Evolutionary conservation across 1,140 invertebrate species (phyloP).

Genomic region (Pissodes strobi): DNA sequence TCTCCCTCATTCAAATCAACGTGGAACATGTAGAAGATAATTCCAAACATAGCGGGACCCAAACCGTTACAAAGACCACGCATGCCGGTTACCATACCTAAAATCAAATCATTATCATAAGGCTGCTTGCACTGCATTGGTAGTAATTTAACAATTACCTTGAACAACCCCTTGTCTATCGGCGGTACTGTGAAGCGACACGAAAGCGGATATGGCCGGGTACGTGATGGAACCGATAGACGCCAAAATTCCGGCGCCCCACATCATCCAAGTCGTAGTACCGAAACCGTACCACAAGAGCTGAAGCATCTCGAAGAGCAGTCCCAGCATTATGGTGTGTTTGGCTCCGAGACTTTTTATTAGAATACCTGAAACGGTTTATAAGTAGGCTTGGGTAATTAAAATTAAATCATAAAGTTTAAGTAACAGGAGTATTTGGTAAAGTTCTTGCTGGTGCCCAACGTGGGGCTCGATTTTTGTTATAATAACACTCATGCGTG

Average conservation of each 20-base stretch:
- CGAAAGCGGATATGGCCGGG: constrained; percentile 98
- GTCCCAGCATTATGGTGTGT: constrained; percentile 95
- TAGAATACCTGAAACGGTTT: constrained; percentile 47
- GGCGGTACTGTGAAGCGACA: constrained; percentile 93
- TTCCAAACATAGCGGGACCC: constrained; percentile 94
- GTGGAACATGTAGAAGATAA: constrained; percentile 98
- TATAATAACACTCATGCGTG: too few relatives aligned
- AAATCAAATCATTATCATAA: constrained; percentile 9
- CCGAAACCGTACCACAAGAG: constrained; percentile 97
- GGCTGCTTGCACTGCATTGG: too few relatives aligned
- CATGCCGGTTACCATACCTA: constrained; percentile 93
- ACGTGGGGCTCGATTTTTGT: too few relatives aligned
- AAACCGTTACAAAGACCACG: constrained; percentile 91
- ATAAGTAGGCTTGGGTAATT: background rate
- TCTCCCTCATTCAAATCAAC: constrained; percentile 88
- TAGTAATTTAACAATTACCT: constrained; percentile 59
- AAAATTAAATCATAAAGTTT: background rate
- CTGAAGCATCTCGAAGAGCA: constrained; percentile 96
- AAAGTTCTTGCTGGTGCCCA: too few relatives aligned
- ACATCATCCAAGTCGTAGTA: constrained; percentile 94
- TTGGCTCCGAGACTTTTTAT: constrained; percentile 86
- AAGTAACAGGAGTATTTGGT: background rate
- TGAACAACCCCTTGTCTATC: constrained; percentile 98
- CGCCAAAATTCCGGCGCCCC: constrained; percentile 94
- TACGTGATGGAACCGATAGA: constrained; percentile 95